These are phyloP conservation scores for Australoheros facetus DNA, from an alignment of 2,797 vertebrate species.

Conservation along the genomic window DNA sequence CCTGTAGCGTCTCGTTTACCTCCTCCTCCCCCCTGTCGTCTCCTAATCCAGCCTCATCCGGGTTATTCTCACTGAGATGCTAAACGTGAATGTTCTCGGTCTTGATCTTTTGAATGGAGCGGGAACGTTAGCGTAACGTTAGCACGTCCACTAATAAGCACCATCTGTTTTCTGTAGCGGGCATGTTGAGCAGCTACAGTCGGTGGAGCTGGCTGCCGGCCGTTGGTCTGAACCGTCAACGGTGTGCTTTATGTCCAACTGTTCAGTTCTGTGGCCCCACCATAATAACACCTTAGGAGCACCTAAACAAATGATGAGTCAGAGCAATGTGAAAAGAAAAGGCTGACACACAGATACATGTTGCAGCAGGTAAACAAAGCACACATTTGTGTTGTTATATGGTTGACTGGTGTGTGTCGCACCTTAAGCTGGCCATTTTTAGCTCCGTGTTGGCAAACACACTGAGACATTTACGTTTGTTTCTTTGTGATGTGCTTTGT, in stretches of 20 bases:
- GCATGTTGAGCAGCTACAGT: slow-evolving; percentile 6
- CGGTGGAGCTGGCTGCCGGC: slow-evolving; percentile 22
- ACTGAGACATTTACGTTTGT: slow-evolving; percentile 1
- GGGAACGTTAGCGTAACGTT: slow-evolving; percentile 17
- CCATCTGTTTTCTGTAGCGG: slow-evolving; percentile 43
- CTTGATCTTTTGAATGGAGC: slow-evolving; percentile 19
- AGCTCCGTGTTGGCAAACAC: neutral
- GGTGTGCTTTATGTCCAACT: neutral
- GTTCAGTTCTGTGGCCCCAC: fast-evolving
- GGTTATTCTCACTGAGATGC: slow-evolving; percentile 19
- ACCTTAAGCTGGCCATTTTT: neutral
- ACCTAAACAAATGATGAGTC: neutral
- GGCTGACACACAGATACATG: no score
- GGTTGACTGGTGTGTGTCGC: neutral
- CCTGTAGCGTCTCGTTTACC: neutral
- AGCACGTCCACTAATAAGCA: slow-evolving; percentile 51
- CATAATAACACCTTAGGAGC: no score
- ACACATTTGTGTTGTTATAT: neutral
- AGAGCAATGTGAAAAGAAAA: no score
- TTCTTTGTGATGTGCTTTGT: slow-evolving; percentile 17
- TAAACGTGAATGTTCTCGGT: slow-evolving; percentile 16
- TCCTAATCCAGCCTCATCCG: slow-evolving; percentile 13
- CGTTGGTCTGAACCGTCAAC: neutral
- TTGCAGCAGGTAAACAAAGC: neutral
- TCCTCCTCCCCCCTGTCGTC: slow-evolving; percentile 20